Evolutionary conservation across 1,140 invertebrate genomes (phyloP), one percentile per base, ranked within the genome.

Genomic region (Drosophila oshimai): DNA sequence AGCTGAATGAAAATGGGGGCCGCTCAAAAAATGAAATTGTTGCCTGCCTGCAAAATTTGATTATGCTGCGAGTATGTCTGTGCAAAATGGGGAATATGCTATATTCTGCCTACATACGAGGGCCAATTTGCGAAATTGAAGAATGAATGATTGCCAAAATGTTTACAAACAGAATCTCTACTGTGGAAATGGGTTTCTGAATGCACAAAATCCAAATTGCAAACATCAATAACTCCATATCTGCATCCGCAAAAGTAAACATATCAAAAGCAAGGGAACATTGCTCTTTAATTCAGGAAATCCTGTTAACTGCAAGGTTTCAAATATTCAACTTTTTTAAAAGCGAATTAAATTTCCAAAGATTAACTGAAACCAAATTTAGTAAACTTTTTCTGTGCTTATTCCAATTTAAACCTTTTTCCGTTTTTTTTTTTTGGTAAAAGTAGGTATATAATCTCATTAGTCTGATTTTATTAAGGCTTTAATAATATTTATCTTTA

Each of bases 41-140:
- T 83, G 78, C 72, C 60, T 58, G 47, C 51, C 54, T 15, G 33
- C 50, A 54, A 83, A 84, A 84, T 86, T 86, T 79, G 79, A 84
- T 84, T 84, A 84, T 84, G 26, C 24, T 29, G 26, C 28, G 26
- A 26, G 37, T 20, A 33, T 41, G 33, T 41, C 22, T 34, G 24
- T 28, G 37, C 20, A 17, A 65, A 42, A 28, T 1, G 9, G 46
- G 29, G 39, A 5, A 41, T 33, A 18, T 39, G 22, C 33, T 6
- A 61, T 44, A 9, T 64, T 61, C 58, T n/a, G 55, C 31, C 60
- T 37, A 49, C 24, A 29, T 45, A 39, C 22, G 57, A 65, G 58
- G 20, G 58, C 61, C 61, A 65, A 65, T 65, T 65, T 71, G 67
- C n/a, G 44, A 44, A 42, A 71, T 37, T 60, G 62, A 67, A 15